Conservation (phyloP, 2,113 vertebrate species). For the Hydrolagus affinis region DNA sequence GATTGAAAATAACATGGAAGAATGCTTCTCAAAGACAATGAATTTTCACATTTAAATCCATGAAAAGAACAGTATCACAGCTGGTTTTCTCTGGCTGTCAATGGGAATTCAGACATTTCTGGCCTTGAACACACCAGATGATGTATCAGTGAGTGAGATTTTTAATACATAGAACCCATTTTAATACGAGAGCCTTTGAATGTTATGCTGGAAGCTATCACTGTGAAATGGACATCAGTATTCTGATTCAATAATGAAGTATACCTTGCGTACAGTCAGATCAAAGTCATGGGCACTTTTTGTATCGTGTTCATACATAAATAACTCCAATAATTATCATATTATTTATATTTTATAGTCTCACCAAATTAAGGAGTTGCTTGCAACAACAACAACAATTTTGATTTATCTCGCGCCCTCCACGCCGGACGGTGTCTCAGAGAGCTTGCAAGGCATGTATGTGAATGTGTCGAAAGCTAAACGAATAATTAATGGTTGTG, state of each 20-base stretch:
- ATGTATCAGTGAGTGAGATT: background rate
- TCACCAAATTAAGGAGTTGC: background rate
- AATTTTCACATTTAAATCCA: no score
- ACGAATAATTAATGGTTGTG: background rate
- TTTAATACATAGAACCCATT: background rate
- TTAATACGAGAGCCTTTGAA: background rate
- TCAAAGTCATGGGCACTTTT: background rate
- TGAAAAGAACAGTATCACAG: no score
- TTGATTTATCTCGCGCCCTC: no score
- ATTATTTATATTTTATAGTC: background rate
- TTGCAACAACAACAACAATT: no score
- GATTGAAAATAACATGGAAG: no score
- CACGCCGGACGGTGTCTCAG: no score
- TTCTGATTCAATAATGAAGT: constrained; percentile 15
- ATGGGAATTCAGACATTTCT: background rate
- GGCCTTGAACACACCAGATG: background rate
- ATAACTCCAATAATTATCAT: background rate
- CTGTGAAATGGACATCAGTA: background rate
- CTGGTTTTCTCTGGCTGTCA: background rate
- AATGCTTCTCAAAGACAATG: background rate
- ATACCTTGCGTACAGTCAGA: background rate
- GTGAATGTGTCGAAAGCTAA: background rate
- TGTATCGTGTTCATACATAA: background rate
- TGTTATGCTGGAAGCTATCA: background rate
- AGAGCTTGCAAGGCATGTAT: background rate